Base-by-base conservation (phyloP, 1,140 invertebrate genomes). In the Megalopta genalis region DNA sequence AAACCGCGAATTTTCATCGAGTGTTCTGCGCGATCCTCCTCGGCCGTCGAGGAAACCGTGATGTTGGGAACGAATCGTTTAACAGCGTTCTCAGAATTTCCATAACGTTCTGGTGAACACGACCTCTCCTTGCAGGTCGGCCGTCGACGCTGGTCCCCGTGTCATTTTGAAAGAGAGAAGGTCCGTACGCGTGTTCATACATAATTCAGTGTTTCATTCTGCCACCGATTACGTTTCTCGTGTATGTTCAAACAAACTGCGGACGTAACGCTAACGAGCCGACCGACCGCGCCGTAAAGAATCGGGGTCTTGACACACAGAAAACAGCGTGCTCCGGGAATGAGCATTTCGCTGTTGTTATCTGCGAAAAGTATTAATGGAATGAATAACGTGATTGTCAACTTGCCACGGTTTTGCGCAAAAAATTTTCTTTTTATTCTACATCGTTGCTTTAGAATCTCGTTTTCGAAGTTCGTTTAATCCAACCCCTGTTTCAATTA, bases 151-250 rank as follows among this genome's bases (percentile, higher is more conserved):
- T 4, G 32, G 32, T 32, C 32, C 32, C 32, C 16, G 49, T 68
- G 49, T 52, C 46, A 25, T 68, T 69, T 54, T 16, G 25, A 54
- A 16, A 18, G 21, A 54, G 54, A 25, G 49, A 69, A 18, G 39
- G 14, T 10, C 2, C 14, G 14, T 25, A 46, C 25, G 23, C 57
- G 57, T 60, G 39, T 18, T 71, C 69, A 71, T 71, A 46, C 54
- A 71, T 71, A 71, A 71, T 71, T 71, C 57, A 71, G 57, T 27
- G 69, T 46, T 27, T 62, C 39, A 42, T 23, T 60, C 23, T 16
- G n/a, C 39, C 23, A 62, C 69, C 69, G 54, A 62, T 71, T 60
- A 62, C 37, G n/a, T 59, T 70, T 23, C 37, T 18, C 52, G 2
- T 59, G 39, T 57, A 59, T 12, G 46, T 14, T 27, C 66, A 68